Evolutionary conservation across 1,140 invertebrate species (phyloP).

Genomic region (Asbolus verrucosus): DNA sequence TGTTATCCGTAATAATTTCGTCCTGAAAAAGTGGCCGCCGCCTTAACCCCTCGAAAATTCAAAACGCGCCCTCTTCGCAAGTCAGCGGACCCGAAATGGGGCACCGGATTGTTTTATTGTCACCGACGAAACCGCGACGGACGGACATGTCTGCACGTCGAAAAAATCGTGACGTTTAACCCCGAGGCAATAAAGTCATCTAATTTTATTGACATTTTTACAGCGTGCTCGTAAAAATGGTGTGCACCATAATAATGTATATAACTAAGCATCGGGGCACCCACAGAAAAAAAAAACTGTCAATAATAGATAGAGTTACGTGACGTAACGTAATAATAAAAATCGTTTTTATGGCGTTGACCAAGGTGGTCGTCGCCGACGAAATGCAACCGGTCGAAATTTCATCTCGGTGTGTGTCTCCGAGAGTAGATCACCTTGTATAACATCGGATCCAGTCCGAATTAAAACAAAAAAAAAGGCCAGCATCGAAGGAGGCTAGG

Average conservation of each 20-base stretch:
- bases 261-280: not conserved
- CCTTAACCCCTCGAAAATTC: too few species aligned
- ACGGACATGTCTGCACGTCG: too few species aligned
- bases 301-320: not conserved
- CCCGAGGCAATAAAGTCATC: slow-evolving; percentile 4
- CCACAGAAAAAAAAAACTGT: not conserved
- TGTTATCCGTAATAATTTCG: too few species aligned
- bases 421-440: not conserved
- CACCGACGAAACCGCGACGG: not conserved
- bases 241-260: not conserved
- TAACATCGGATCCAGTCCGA: not conserved
- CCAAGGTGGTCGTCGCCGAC: not conserved
- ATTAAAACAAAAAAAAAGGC: not conserved
- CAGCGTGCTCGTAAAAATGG: slow-evolving; percentile 10
- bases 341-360: not conserved
- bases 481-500: not conserved
- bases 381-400: not conserved
- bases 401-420: not conserved
- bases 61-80: too few species aligned
- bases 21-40: too few species aligned
- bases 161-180: slow-evolving; percentile 10
- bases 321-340: not conserved
- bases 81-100: too few species aligned
- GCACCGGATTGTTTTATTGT: too few species aligned
- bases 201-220: slow-evolving; percentile 2